Evolutionary conservation across 2,888 invertebrate genomes (phyloP), one percentile per base, ranked within the genome.

Genomic region (Aphidoletes aphidimyza): DNA sequence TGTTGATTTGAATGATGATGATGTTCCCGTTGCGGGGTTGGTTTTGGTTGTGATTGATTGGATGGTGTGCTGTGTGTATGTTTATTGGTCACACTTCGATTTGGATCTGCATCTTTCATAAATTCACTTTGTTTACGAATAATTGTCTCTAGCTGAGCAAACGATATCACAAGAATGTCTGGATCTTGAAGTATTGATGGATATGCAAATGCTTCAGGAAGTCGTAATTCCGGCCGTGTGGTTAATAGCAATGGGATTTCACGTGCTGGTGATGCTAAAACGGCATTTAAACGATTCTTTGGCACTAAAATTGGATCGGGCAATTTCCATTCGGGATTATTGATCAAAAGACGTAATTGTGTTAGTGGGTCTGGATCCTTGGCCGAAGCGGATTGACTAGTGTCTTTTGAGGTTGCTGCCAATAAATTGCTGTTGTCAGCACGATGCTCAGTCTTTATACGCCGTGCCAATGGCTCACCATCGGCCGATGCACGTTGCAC

Each of bases 291-390:
- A 87, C 93, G 92, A 87, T 95, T 94, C 89, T 95, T 94, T 84
- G 96, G 96, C 86, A 96, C 93, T 85, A 96, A 89, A 87, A 96
- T 91, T 14, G 96, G 96, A 91, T 96, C 95, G 69, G 96, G 96
- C 88, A 96, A 93, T 88, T 93, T 92, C 87, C 94, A 92, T 86
- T 93, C 93, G 9, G 93, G 91, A 87, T 93, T 93, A 83, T 91
- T 91, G 86, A 94, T 91, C 36, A 96, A 90, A 88, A 93, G 91
- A 86, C 94, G 93, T 11, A 96, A 90, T 88, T 96, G 96, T 85
- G 93, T 93, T 8, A 95, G 88, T 0, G 96, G 94, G 88, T 92
- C 92, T n/a, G 91, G 91, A 87, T 92, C 92, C 47, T 91, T 91
- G 26, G 87, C 88, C 45, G 90, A 88, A 17, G 89, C 90, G 86